These are phyloP conservation scores for Falco punctatus DNA, from an alignment of 2,113 vertebrate species.

Conservation along the genomic window DNA sequence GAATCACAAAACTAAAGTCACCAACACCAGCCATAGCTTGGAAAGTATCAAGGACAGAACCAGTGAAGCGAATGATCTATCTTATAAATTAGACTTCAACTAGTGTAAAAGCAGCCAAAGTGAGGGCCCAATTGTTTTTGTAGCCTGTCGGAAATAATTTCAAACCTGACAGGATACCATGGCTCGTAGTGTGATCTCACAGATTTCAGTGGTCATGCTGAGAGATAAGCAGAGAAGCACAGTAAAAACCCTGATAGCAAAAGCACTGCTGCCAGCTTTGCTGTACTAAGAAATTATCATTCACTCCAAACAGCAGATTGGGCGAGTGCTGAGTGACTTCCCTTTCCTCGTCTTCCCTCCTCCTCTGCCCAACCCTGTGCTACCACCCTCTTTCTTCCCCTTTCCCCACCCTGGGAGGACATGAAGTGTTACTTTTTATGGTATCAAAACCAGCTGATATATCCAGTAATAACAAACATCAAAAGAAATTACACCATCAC, in stretches of 20 bases:
- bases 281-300: slow-evolving; percentile 44
- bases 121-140: slow-evolving; percentile 70
- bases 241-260: slow-evolving; percentile 22
- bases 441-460: slow-evolving; percentile 58
- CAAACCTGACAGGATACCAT: slow-evolving; percentile 58
- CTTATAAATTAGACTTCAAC: slow-evolving; percentile 78
- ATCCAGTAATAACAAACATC: slow-evolving; percentile 63
- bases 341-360: neutral
- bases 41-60: slow-evolving; percentile 47
- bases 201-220: slow-evolving; percentile 65
- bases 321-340: neutral
- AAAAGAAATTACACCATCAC: slow-evolving; percentile 65
- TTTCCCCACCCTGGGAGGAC: neutral
- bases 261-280: slow-evolving; percentile 36
- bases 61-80: slow-evolving; percentile 69
- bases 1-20: slow-evolving; percentile 33
- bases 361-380: neutral
- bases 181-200: slow-evolving; percentile 19
- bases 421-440: slow-evolving; percentile 17
- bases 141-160: slow-evolving; percentile 74
- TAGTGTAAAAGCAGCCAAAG: slow-evolving; percentile 63
- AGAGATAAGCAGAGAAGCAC: slow-evolving; percentile 37
- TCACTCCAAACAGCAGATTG: slow-evolving; percentile 12
- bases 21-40: slow-evolving; percentile 44
- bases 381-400: neutral